These are phyloP conservation scores for Sphyrna mokarran DNA, from an alignment of 2,113 vertebrate species.

Conservation along the genomic window DNA sequence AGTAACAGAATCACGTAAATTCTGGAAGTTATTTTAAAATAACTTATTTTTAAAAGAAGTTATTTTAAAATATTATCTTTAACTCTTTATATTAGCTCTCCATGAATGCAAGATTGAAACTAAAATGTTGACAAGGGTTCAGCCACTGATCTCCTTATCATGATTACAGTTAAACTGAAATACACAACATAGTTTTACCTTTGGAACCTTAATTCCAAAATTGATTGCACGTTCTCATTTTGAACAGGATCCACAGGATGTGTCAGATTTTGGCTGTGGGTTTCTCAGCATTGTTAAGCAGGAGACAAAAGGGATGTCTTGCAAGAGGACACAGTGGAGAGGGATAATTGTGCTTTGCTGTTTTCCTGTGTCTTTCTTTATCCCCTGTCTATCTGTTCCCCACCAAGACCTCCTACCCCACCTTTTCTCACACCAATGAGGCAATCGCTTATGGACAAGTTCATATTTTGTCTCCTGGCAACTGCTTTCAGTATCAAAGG, in stretches of 20 bases:
- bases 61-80: neutral
- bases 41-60: neutral
- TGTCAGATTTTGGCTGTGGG: neutral
- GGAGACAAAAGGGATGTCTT: neutral
- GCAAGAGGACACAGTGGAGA: too few species aligned
- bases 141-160: neutral
- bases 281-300: neutral
- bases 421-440: neutral
- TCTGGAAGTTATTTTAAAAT: neutral
- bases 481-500: neutral
- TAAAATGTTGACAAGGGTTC: neutral
- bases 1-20: neutral
- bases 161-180: neutral
- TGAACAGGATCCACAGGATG: neutral
- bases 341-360: neutral
- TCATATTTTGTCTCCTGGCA: neutral
- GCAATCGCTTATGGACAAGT: neutral
- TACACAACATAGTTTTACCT: neutral
- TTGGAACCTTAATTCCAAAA: too few species aligned
- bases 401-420: neutral
- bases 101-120: neutral
- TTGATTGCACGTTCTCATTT: neutral
- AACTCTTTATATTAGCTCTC: neutral
- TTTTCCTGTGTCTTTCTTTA: too few species aligned
- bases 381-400: neutral